Percentiles rank a stretch among this genome's conserved stretches.
Evolutionary conservation across 2,888 invertebrate species (phyloP).

Genomic region (Acanthopleura granulata): DNA sequence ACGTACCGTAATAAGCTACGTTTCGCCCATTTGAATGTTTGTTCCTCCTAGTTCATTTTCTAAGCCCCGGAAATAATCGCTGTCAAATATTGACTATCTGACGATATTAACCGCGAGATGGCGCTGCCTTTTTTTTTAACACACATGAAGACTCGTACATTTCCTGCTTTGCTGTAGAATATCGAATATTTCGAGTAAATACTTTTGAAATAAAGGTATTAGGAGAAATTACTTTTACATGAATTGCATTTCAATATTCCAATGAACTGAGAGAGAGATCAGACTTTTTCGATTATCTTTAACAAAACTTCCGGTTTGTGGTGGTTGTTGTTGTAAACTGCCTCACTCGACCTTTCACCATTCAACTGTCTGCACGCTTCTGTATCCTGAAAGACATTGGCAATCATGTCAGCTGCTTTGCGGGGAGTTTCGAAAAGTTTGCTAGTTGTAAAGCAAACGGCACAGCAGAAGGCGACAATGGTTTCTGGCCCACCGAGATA

Average conservation of each 20-base stretch:
- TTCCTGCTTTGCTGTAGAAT: too few relatives aligned
- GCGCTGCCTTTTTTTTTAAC: background rate
- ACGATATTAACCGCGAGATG: slow-evolving; percentile 7
- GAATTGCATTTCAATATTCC: too few relatives aligned
- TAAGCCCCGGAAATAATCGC: background rate
- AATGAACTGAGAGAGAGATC: too few relatives aligned
- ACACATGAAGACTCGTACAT: background rate
- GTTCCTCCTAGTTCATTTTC: background rate
- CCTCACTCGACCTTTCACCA: slow-evolving; percentile 26
- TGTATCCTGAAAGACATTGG: background rate
- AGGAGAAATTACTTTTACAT: too few relatives aligned
- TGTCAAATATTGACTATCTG: slow-evolving; percentile 4
- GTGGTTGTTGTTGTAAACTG: background rate
- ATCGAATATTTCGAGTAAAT: too few relatives aligned
- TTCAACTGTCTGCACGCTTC: slow-evolving; percentile 23
- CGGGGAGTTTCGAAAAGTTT: slow-evolving; percentile 23
- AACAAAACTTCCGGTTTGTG: too few relatives aligned
- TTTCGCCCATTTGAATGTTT: too few relatives aligned
- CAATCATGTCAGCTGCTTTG: slow-evolving; percentile 31
- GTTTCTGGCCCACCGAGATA: slow-evolving; percentile 43
- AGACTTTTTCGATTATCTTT: too few relatives aligned
- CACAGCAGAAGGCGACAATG: slow-evolving; percentile 31
- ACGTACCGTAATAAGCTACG: too few relatives aligned
- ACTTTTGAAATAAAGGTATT: too few relatives aligned
- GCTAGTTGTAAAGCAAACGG: slow-evolving; percentile 25